Evolutionary conservation across 2,797 vertebrate genomes (phyloP), one percentile per base, ranked within the genome.

Genomic region (Brotula barbata): DNA sequence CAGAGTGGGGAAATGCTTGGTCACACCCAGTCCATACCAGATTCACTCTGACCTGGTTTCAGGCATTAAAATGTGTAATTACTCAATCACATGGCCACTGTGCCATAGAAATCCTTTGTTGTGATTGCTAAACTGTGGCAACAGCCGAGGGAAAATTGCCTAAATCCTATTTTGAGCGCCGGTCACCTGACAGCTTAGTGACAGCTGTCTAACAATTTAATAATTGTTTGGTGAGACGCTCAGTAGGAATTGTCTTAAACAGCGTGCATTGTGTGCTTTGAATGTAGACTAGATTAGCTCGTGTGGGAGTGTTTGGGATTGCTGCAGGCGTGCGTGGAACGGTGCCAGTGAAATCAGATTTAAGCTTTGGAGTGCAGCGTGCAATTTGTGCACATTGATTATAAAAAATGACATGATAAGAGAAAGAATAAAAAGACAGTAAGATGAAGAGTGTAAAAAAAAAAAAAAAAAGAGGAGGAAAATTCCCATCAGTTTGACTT

Each of bases 41-140:
- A 76, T 70, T 69, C 66, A 21, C 63, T 74, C 43, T 85, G 81
- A 85, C 84, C 82, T 84, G 77, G 45, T 84, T 87, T 77, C 3
- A 28, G 68, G 64, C 60, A 77, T 85, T 84, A 71, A 59, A 71
- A 50, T 47, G 19, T 58, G 67, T 58, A 63, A 73, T 64, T 31
- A 58, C 55, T 65, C 57, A 61, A 64, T 69, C 67, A 67, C 62
- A 67, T 82, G 63, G 49, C 43, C 60, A 39, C 58, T 14, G 53
- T 56, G 63, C 56, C 46, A 46, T 43, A 55, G 39, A 73, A 73
- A 76, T 78, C 71, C 66, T 64, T 71, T 80, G 71, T 81, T 83
- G 73, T 66, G 60, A 39, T 80, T 73, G 63, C 76, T 71, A 73
- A 75, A 66, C 71, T 78, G 39, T 50, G 68, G 63, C 56, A 75